Evolutionary conservation across 2,888 invertebrate genomes (phyloP), one percentile per base, ranked within the genome.

Genomic region (Ochropleura plecta): DNA sequence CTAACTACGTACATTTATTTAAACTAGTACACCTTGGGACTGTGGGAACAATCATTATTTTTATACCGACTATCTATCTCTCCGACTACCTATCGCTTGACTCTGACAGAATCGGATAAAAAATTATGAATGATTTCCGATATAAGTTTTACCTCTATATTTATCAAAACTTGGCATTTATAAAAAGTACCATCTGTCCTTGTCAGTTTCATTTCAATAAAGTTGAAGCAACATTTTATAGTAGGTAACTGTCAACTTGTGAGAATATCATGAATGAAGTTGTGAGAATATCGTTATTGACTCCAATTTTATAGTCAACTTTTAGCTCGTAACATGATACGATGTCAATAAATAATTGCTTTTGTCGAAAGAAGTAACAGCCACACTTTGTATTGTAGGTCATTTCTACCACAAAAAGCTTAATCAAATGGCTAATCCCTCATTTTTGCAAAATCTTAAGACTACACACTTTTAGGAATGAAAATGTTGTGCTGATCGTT

Each of bases 1-100:
- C 5, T 78, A 77, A 57, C 70, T 81, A 83, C 63, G 74, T 80
- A 77, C 77, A 73, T 76, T 70, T 70, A 78, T 73, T 76, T 69
- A 49, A 75, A 84, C 86, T 77, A n/a, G 87, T 81, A 78, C 71
- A 69, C 86, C 86, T 86, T 86, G 86, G 78, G 51, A 85, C 70
- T 77, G 73, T 84, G 77, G 72, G 82, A 79, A 87, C 84, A 84
- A 78, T 84, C 73, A 59, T 79, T 75, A n/a, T 79, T 86, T 79
- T 80, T 80, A 72, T 78, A 55, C 64, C 57, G 46, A 75, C 68
- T 73, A 65, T 57, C 62, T 80, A 75, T 72, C 16, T 70, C 73
- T 63, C 70, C 30, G 44, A 64, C 30, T 73, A 68, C 55, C 65
- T 75, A 60, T 14, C n/a, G 12, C 62, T 69, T 62, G 64, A 51